Conservation (phyloP, 2,797 vertebrate species). For the Limnodromus scolopaceus region DNA sequence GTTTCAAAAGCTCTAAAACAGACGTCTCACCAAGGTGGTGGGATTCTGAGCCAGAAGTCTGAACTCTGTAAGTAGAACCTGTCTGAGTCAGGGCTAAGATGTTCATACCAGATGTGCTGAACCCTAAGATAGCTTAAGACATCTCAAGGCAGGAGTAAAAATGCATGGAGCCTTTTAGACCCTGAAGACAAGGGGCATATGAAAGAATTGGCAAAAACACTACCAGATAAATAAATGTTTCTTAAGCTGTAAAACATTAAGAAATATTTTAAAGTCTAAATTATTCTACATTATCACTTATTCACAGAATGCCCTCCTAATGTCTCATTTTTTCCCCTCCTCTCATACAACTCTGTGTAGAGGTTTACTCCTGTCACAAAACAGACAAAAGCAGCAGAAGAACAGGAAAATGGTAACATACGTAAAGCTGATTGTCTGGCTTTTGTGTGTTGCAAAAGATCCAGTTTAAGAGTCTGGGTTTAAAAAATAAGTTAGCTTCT, state of each 20-base stretch:
- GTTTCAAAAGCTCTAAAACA: neutral
- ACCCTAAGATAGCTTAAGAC: neutral
- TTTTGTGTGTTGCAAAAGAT: neutral
- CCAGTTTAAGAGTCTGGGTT: neutral
- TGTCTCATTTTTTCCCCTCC: neutral
- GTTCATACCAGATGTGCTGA: neutral
- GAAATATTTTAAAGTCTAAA: neutral
- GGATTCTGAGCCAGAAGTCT: neutral
- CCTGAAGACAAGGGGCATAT: fast-evolving
- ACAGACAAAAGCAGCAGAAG: neutral
- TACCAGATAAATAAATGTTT: neutral
- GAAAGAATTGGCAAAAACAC: neutral
- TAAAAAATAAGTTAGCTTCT: neutral
- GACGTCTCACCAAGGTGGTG: fast-evolving
- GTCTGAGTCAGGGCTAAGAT: neutral
- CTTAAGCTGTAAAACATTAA: neutral
- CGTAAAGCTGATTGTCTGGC: neutral
- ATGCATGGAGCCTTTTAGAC: neutral
- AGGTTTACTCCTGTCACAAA: neutral
- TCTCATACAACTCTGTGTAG: neutral
- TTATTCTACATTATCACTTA: neutral
- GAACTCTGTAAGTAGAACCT: neutral
- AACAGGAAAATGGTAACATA: neutral
- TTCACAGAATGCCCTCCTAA: neutral
- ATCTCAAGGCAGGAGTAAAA: neutral